Evolutionary conservation across 2,113 vertebrate genomes (phyloP).

Genomic region (Scophthalmus maximus): DNA sequence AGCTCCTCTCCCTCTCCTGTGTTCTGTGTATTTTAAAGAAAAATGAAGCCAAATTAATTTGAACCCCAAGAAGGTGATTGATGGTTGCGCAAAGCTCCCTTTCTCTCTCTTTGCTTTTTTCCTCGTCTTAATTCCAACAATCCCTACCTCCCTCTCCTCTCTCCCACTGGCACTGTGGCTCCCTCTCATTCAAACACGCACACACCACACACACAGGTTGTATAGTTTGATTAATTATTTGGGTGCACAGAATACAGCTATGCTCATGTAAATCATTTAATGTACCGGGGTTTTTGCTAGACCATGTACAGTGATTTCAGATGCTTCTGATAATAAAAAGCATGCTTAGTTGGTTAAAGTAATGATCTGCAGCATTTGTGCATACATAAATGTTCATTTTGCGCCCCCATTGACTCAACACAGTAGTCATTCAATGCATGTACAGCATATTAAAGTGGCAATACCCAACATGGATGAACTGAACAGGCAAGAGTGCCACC

Average conservation of each 20-base stretch:
- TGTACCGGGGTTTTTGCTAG: slow-evolving; percentile 21
- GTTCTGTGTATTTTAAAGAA: slow-evolving; percentile 61
- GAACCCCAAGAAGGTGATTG: slow-evolving; percentile 76
- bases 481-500: slow-evolving; percentile 13
- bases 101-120: slow-evolving; percentile 51
- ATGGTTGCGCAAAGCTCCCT: slow-evolving; percentile 68
- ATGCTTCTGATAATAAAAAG: slow-evolving; percentile 33
- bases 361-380: slow-evolving; percentile 12
- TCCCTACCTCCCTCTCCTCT: slow-evolving; percentile 40
- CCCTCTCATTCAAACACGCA: slow-evolving; percentile 10
- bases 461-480: neutral
- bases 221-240: slow-evolving; percentile 70
- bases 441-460: neutral
- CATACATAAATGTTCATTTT: slow-evolving; percentile 24
- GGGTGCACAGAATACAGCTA: slow-evolving; percentile 34
- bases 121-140: slow-evolving; percentile 61
- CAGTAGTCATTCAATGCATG: neutral
- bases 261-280: slow-evolving; percentile 54
- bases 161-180: slow-evolving; percentile 29
- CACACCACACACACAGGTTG: slow-evolving; percentile 26
- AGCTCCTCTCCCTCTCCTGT: slow-evolving; percentile 28
- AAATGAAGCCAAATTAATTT: slow-evolving; percentile 78
- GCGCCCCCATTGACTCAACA: neutral
- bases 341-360: slow-evolving; percentile 21
- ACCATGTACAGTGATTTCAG: slow-evolving; percentile 34